A percentile compares a stretch with the other conserved stretches of the same genome.
Evolutionary conservation across 1,140 invertebrate genomes (phyloP).

Genomic region (Listronotus bonariensis): DNA sequence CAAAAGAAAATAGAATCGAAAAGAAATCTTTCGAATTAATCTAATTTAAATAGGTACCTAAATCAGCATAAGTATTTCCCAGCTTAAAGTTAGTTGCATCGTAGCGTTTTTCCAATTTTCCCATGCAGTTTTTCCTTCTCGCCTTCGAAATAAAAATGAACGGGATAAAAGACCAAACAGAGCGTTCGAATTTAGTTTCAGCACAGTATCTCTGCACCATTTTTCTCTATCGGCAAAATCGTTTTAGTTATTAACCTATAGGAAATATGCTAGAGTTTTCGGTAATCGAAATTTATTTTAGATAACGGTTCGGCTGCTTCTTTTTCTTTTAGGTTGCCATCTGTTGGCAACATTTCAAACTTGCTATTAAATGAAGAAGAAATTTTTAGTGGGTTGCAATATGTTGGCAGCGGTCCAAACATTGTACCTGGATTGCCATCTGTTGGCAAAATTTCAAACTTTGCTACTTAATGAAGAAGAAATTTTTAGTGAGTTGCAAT

Average conservation of each 20-base stretch:
- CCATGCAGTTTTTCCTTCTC: not conserved
- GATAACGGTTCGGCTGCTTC: not conserved
- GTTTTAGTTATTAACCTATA: not conserved
- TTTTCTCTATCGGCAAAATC: not conserved
- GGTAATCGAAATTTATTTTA: not conserved
- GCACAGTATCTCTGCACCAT: not conserved
- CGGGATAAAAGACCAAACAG: not conserved
- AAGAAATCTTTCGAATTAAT: conserved; percentile 5
- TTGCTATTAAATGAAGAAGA: too few relatives aligned
- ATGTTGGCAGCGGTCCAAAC: too few relatives aligned
- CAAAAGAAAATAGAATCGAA: not conserved
- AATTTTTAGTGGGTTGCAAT: too few relatives aligned
- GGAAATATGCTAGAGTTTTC: conserved; percentile 2
- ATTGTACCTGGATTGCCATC: too few relatives aligned
- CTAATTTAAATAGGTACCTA: conserved; percentile 12
- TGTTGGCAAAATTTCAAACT: too few relatives aligned
- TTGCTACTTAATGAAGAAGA: too few relatives aligned
- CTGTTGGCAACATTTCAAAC: too few relatives aligned
- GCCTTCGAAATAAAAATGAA: not conserved
- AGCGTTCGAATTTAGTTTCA: not conserved
- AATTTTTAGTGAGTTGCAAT: too few relatives aligned
- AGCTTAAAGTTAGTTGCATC: conserved; percentile 2
- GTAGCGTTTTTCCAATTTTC: conserved; percentile 8
- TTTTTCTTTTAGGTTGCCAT: too few relatives aligned
- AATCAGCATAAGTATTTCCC: conserved; percentile 4